Evolutionary conservation across 2,888 invertebrate species (phyloP), one percentile per base, ranked within the genome.

Genomic region (Imbricaverruca yamaguchii): DNA sequence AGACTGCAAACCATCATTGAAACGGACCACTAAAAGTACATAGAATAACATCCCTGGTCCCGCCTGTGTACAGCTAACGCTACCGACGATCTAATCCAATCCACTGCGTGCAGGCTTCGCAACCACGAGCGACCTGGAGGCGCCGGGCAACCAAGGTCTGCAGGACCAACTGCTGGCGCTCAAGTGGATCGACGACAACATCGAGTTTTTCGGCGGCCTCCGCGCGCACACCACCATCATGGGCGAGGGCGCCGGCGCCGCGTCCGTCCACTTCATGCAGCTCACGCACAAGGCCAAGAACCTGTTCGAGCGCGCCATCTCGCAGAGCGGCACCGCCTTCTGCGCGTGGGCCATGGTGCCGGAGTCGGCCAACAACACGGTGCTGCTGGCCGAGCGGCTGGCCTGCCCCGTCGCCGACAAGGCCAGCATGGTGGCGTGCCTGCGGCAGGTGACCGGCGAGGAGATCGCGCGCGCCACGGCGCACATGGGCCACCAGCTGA

Each of bases 151-250:
- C 87, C 93, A 95, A 91, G 97, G 89, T 0, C 90, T 98, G 23
- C 94, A 96, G 93, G 98, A 98, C 89, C 97, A 98, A 89, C 93
- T 94, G 18, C 87, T 97, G 85, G 97, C 97, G 2, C 92, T 98
- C 84, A 91, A 93, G 82, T 98, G 98, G 98, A 91, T 97, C 69
- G 93, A 95, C 87, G 93, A 95, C 84, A 97, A 98, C 87, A 95
- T 96, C 9, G 91, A 90, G 12, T 92, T 92, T n/a, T 96, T 97
- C 86, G 96, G 96, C 3, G 96, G 96, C 23, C 94, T 96, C 88
- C 95, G 96, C 15, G 94, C 92, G 81, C 90, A 94, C 85, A 93
- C 98, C 84, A 97, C 97, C 0, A 89, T 98, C 80, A 97, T 98
- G 86, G 98, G 97, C 0, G 97, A 98, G 88, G 96, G 96, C 53